Evolutionary conservation across 2,113 vertebrate genomes (phyloP), one percentile per base, ranked within the genome.

Genomic region (Myrmecobius fasciatus): DNA sequence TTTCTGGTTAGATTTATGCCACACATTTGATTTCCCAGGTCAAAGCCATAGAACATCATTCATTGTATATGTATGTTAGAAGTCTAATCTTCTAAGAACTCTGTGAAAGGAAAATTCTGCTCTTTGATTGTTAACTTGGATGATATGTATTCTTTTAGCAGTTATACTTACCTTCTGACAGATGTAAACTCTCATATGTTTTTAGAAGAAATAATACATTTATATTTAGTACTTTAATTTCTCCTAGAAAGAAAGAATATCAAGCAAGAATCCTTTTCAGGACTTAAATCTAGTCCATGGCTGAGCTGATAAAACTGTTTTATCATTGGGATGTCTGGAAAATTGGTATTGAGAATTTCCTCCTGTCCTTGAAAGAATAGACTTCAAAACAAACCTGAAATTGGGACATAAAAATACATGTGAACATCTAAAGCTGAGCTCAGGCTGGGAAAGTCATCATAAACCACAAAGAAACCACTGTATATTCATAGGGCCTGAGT

Each of bases 351-450:
- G 94, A 94, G 92, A 96, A 95, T 92, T 95, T 89, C 96, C 95
- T 94, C 51, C 95, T 53, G 94, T 89, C 83, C 53, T 91, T 91
- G 92, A 95, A 93, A 92, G 94, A 93, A 46, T 0, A 8, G 95
- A 28, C 94, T 94, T 89, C 90, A 90, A 89, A 93, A 91, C 95
- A 94, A 96, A 88, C 89, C 91, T 25, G 96, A 96, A 96, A 97
- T 94, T 91, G 20, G 2, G 22, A 46, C 25, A 31, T 53, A 89
- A 89, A 97, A 96, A 60, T 52, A 93, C 10, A 95, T 92, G 95
- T 93, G 94, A 92, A 95, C 94, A 20, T 3, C 11, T 25, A 14
- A 25, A n/a, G 56, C 9, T 7, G 90, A 93, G 89, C 47, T 53
- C 36, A 17, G 24, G 1, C 89, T 9, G 52, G 75, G 47, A 94